Percentiles rank a stretch among this genome's conserved stretches.
These are phyloP conservation scores for Gracilinanus agilis DNA, from an alignment of 2,113 vertebrate species.

Conservation along the genomic window DNA sequence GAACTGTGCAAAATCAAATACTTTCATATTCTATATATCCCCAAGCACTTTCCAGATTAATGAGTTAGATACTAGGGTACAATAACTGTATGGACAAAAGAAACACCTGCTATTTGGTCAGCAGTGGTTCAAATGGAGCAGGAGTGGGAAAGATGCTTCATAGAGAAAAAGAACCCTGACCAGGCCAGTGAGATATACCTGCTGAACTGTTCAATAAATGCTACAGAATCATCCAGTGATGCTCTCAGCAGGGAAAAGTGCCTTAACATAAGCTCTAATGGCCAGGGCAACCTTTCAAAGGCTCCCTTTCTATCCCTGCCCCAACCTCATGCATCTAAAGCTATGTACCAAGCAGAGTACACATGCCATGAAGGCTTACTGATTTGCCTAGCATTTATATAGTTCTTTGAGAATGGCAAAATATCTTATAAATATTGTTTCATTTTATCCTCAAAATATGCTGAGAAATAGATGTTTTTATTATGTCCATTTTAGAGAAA, in stretches of 20 bases:
- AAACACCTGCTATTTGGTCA: not conserved
- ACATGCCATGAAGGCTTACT: not conserved
- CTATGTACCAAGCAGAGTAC: not conserved
- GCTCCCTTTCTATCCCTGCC: not conserved
- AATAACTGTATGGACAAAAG: conserved; percentile 20
- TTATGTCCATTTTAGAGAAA: not conserved
- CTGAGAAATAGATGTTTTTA: not conserved
- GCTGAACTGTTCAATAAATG: not conserved
- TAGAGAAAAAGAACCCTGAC: not conserved
- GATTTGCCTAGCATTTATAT: not conserved
- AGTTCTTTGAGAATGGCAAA: not conserved
- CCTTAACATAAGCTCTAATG: conserved; percentile 15
- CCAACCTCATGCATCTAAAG: not conserved
- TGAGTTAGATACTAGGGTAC: conserved; percentile 11
- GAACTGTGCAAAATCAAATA: conserved; percentile 21
- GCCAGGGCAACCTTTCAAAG: not conserved
- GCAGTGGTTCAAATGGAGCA: not conserved
- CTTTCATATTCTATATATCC: conserved; percentile 19
- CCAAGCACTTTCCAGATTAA: conserved; percentile 40
- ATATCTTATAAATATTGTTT: not conserved
- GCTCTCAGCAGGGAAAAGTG: not conserved
- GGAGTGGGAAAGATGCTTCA: not conserved
- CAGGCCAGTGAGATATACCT: not conserved
- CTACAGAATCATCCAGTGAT: not conserved
- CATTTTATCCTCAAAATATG: not conserved